phyloP scores from a whole-genome alignment of 2,113 vertebrate species.

The Lota lota region DNA sequence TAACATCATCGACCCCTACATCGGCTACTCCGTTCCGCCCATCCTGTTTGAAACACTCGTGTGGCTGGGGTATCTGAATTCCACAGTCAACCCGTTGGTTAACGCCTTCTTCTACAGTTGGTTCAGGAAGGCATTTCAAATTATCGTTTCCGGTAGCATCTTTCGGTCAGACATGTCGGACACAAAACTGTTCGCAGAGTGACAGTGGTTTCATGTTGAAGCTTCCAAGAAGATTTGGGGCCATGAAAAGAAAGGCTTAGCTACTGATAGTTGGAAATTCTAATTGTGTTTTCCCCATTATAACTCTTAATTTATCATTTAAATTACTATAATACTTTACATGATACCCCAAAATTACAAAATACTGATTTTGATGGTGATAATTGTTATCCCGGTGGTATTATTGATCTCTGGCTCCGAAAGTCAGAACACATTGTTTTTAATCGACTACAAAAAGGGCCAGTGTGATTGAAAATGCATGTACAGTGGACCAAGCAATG shows the following conservation, averaged over 20 bases:
- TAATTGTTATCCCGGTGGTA: background rate
- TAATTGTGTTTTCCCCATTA: too few relatives aligned
- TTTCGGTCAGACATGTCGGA: background rate
- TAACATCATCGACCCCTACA: constrained; percentile 66
- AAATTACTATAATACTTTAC: background rate
- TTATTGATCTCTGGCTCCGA: too few relatives aligned
- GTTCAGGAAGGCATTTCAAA: constrained; percentile 1
- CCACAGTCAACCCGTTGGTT: background rate
- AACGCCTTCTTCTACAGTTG: constrained; percentile 1
- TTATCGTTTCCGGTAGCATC: background rate
- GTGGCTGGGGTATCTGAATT: background rate
- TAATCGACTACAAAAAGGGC: too few relatives aligned
- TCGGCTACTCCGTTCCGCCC: constrained; percentile 37
- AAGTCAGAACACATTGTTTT: too few relatives aligned
- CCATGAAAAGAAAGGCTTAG: background rate
- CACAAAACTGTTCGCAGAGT: background rate
- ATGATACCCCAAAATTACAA: background rate
- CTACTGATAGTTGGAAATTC: background rate
- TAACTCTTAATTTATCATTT: background rate
- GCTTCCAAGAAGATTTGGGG: too few relatives aligned
- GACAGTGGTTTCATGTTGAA: background rate
- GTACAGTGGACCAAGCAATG: too few relatives aligned
- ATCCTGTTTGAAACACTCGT: background rate
- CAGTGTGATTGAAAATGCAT: too few relatives aligned
- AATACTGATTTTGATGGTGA: background rate